Base-by-base conservation (phyloP, 2,888 invertebrate species). In the Dorcus parallelipipedus region DNA sequence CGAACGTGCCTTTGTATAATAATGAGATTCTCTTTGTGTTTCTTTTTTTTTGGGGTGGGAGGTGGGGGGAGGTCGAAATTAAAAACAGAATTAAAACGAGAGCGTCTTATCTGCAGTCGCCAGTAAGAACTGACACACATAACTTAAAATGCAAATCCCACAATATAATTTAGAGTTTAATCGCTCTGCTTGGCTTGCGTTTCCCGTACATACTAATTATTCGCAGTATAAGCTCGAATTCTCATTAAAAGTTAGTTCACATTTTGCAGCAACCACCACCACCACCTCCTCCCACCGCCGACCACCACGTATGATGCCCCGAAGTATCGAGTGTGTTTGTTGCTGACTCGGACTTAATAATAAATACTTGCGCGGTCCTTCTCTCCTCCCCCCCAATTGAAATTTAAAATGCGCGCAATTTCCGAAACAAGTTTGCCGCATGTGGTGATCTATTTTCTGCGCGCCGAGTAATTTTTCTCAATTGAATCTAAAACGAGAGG, bases 171-270 rank as follows among this genome's bases (percentile, higher is more conserved):
- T 10, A 20, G 23, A 45, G 17, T 45, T 45, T 20, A 10, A 17
- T 14, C 10, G 14, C 9, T 17, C 14, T 54, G 54, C 54, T 54
- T 54, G 48, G 39, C 39, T 48, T 54, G 54, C 54, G 48, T 40
- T 54, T 47, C 47, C 20, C 39, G 48, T 20, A 39, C 23, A 40
- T 49, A 43, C 54, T 54, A 54, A 54, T 54, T 54, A 54, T 54
- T 54, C 48, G 54, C 48, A 54, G 48, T 40, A 54, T 48, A 48
- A 54, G 54, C 54, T 54, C 54, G 38, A 48, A 54, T 54, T 54
- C 54, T 54, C 54, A 54, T 54, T 54, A 54, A 54, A 54, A 54
- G 54, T 54, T 54, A 48, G 54, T 47, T 33, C 48, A 45, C 45
- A 45, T 45, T 45, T 45, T 45, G 45, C 45, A 40, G 20, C 20